These are phyloP conservation scores for Pycnonotus jocosus DNA, from an alignment of 2,113 vertebrate species.

Conservation along the genomic window DNA sequence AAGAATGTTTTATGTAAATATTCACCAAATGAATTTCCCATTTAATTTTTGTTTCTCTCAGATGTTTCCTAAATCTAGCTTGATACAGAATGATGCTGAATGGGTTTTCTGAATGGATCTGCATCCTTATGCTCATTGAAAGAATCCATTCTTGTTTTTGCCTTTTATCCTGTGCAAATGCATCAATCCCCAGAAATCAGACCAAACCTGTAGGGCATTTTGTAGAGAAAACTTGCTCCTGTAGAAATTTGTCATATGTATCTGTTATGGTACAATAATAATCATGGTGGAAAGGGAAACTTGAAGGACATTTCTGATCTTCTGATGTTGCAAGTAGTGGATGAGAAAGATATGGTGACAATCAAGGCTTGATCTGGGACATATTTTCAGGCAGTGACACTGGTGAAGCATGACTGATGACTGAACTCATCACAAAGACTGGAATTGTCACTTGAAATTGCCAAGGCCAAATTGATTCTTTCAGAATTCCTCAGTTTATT, in stretches of 20 bases:
- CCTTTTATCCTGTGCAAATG: background rate
- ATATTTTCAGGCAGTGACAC: background rate
- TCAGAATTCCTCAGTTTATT: background rate
- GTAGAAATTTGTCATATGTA: background rate
- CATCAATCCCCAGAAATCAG: background rate
- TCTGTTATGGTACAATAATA: background rate
- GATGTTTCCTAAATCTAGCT: background rate
- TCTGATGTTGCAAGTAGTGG: background rate
- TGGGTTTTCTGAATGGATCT: background rate
- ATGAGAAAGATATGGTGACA: background rate
- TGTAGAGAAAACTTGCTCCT: background rate
- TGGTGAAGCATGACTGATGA: background rate
- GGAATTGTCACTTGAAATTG: background rate
- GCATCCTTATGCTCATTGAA: background rate
- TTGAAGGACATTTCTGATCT: background rate
- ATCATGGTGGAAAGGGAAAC: background rate
- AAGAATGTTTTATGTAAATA: background rate
- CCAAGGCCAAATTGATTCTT: background rate
- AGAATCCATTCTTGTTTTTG: background rate
- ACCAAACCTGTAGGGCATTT: background rate
- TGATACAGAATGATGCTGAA: background rate
- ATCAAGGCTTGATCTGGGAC: background rate
- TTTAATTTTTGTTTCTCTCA: background rate
- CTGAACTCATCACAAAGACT: background rate
- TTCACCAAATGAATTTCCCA: background rate